A percentile compares a stretch with the other conserved stretches of the same genome.
These are phyloP conservation scores for Mastigias papua DNA, from an alignment of 30 jellyfish, hydroid and myxozoan species.

Conservation along the genomic window DNA sequence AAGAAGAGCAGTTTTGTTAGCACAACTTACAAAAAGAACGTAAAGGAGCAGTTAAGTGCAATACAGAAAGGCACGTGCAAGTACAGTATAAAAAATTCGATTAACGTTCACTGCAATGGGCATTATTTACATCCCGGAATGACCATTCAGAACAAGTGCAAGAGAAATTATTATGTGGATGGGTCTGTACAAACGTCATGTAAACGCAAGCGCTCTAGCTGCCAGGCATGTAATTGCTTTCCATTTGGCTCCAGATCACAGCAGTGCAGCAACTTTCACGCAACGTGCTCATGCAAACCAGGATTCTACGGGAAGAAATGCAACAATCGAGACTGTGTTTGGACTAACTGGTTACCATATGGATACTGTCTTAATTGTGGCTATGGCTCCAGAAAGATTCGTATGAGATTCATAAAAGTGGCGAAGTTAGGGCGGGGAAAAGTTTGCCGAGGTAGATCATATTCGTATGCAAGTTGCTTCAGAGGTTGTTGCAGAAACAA, in stretches of 20 bases:
- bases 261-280: conserved; percentile 29
- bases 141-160: conserved; percentile 41
- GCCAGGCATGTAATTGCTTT: conserved; percentile 26
- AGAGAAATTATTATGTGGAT: background rate
- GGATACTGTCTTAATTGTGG: conserved; percentile 31
- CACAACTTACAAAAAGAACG: background rate
- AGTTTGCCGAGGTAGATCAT: background rate
- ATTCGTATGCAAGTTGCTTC: background rate
- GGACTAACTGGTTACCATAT: conserved; percentile 35
- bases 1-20: conserved; percentile 2
- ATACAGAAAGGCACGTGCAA: conserved; percentile 32
- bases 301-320: conserved; percentile 19
- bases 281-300: conserved; percentile 46
- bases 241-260: background rate
- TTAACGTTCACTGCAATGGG: conserved; percentile 38
- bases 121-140: conserved; percentile 38
- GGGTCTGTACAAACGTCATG: conserved; percentile 41
- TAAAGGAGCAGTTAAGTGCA: background rate
- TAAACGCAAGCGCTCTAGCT: conserved; percentile 16
- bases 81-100: conserved; percentile 6
- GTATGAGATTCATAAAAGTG: background rate
- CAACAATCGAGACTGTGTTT: conserved; percentile 35
- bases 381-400: conserved; percentile 30
- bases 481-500: conserved; percentile 42
- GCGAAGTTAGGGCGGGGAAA: conserved; percentile 10